phyloP scores from a whole-genome alignment of 1,140 invertebrate genomes.

The Lethrus apterus region DNA sequence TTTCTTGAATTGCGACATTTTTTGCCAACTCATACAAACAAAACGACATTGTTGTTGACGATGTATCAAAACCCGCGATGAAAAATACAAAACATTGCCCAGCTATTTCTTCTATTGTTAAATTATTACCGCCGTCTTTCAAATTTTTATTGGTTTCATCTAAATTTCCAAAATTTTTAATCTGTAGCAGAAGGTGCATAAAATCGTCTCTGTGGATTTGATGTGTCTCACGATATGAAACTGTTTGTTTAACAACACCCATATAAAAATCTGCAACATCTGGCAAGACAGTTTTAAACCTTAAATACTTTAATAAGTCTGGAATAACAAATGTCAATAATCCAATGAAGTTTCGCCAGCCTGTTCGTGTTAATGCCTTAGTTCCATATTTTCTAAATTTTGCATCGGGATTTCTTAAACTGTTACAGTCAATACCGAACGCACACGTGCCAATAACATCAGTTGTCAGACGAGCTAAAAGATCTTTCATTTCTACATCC shows the following conservation, averaged over 20 bases:
- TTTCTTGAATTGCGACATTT: slow-evolving; percentile 42
- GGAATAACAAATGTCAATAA: slow-evolving; percentile 11
- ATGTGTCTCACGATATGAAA: slow-evolving; percentile 23
- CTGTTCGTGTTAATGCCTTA: slow-evolving; percentile 23
- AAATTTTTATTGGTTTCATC: no score
- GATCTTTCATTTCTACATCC: slow-evolving; percentile 14
- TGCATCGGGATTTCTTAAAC: slow-evolving; percentile 45
- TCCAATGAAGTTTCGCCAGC: not conserved
- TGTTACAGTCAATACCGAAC: slow-evolving; percentile 51
- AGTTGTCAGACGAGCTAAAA: slow-evolving; percentile 45
- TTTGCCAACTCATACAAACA: slow-evolving; percentile 43
- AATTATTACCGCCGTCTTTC: slow-evolving; percentile 7
- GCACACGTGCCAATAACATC: slow-evolving; percentile 49
- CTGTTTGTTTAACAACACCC: slow-evolving; percentile 20
- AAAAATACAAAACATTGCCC: slow-evolving; percentile 20
- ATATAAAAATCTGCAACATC: slow-evolving; percentile 23
- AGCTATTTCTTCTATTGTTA: slow-evolving; percentile 7
- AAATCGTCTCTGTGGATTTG: slow-evolving; percentile 22
- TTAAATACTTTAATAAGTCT: slow-evolving; percentile 2
- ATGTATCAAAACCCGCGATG: slow-evolving; percentile 46
- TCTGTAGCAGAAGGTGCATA: slow-evolving; percentile 22
- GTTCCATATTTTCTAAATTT: slow-evolving; percentile 44
- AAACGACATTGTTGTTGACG: slow-evolving; percentile 41
- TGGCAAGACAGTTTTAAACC: slow-evolving; percentile 13
- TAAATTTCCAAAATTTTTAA: slow-evolving; percentile 11